A percentile compares a stretch with the other conserved stretches of the same genome.
Conservation (phyloP, 2,797 vertebrate genomes). For the Trematomus bernacchii region DNA sequence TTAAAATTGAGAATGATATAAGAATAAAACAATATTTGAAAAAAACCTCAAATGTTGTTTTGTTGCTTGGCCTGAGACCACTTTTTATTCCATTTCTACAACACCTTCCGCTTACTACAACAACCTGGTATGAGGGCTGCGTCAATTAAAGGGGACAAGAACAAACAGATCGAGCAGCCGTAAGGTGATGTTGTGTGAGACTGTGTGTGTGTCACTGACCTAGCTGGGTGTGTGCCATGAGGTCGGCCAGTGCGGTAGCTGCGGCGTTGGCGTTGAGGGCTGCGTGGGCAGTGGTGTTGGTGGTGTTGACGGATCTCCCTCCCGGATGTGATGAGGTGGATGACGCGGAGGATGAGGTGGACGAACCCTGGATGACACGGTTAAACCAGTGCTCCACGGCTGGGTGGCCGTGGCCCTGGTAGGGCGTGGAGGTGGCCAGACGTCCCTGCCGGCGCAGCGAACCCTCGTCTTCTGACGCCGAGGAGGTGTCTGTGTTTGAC, state of each 20-base stretch:
- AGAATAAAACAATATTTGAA: neutral
- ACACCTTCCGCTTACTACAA: slow-evolving; percentile 8
- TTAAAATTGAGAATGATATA: neutral
- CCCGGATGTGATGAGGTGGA: slow-evolving; percentile 97
- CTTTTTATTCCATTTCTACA: neutral
- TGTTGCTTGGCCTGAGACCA: neutral
- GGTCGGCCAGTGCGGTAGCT: slow-evolving; percentile 90
- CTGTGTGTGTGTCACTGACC: slow-evolving; percentile 87
- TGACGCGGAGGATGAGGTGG: slow-evolving; percentile 97
- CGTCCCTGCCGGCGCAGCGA: slow-evolving; percentile 92
- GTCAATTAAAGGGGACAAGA: slow-evolving; percentile 8
- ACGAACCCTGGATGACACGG: slow-evolving; percentile 95
- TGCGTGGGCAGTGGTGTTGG: slow-evolving; percentile 88
- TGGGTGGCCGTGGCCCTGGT: slow-evolving; percentile 92
- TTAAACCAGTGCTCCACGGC: slow-evolving; percentile 95
- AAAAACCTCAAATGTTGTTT: neutral
- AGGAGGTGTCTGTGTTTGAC: slow-evolving; percentile 94
- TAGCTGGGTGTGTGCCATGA: slow-evolving; percentile 93
- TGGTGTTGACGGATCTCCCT: slow-evolving; percentile 88
- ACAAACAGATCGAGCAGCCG: neutral
- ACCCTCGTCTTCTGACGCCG: slow-evolving; percentile 98
- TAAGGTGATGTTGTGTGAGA: slow-evolving; percentile 23
- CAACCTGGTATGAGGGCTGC: neutral
- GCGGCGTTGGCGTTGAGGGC: slow-evolving; percentile 89
- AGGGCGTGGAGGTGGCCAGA: slow-evolving; percentile 90